Conservation (phyloP, 2,113 vertebrate genomes). For the Hyperopisus bebe region DNA sequence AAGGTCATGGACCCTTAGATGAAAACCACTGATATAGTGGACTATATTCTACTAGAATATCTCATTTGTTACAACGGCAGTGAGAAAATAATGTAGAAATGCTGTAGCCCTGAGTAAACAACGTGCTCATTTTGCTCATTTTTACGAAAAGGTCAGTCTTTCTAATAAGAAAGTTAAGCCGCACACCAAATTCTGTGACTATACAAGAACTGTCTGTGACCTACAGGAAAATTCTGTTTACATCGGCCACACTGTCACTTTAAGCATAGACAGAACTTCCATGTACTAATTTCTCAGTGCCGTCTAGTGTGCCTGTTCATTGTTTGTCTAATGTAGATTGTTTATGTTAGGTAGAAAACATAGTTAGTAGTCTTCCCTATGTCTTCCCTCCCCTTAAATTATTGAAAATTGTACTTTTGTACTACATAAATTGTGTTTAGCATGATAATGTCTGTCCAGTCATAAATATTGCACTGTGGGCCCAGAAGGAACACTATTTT, state of each 20-base stretch:
- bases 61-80: not conserved
- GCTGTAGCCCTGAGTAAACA: not conserved
- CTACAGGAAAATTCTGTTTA: not conserved
- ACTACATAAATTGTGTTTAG: not conserved
- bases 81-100: not conserved
- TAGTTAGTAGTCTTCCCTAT: not conserved
- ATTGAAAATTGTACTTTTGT: not conserved
- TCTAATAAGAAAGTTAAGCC: not conserved
- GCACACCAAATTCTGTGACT: not conserved
- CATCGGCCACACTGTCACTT: not conserved
- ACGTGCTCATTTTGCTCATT: not conserved
- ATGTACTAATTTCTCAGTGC: not conserved
- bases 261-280: not conserved
- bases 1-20: not conserved
- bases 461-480: not conserved
- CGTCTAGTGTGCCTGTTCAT: not conserved
- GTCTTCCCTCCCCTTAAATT: not conserved
- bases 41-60: not conserved
- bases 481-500: not conserved
- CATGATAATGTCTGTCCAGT: not conserved
- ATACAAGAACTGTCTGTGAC: not conserved
- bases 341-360: not conserved
- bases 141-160: not conserved
- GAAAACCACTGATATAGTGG: not conserved
- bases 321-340: not conserved